Conservation (phyloP, 2,888 invertebrate genomes). For the Leuctra nigra region DNA sequence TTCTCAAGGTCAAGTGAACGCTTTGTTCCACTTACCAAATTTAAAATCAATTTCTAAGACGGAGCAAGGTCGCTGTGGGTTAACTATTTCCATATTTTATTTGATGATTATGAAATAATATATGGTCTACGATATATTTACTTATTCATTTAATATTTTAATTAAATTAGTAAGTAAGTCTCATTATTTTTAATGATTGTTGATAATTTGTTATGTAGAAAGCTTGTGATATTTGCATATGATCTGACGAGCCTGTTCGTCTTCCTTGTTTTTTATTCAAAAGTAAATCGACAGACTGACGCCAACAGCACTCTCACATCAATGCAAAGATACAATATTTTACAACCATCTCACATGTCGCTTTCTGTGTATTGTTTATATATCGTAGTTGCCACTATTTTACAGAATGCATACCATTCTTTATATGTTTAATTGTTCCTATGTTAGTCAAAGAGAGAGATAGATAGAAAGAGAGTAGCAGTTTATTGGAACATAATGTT, state of each 20-base stretch:
- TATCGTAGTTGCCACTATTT: slow-evolving; percentile 11
- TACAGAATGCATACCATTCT: slow-evolving; percentile 27
- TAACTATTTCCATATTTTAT: slow-evolving; percentile 24
- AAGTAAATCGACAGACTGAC: slow-evolving; percentile 12
- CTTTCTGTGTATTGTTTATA: slow-evolving; percentile 18
- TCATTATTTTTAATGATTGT: slow-evolving; percentile 24
- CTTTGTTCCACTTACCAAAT: not conserved
- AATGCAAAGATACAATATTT: slow-evolving; percentile 11
- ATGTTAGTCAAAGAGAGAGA: slow-evolving; percentile 27
- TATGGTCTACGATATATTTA: slow-evolving; percentile 19
- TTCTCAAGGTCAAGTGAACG: not conserved
- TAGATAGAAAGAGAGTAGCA: no score
- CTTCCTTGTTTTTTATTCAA: slow-evolving; percentile 24
- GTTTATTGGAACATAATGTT: slow-evolving; percentile 24
- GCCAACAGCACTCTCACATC: slow-evolving; percentile 10
- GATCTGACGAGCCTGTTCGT: slow-evolving; percentile 27
- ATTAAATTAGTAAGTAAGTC: slow-evolving; percentile 27
- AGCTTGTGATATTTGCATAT: slow-evolving; percentile 28
- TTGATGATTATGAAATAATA: slow-evolving; percentile 20
- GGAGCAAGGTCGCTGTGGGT: slow-evolving; percentile 12
- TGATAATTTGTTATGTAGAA: slow-evolving; percentile 28
- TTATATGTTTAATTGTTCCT: slow-evolving; percentile 29
- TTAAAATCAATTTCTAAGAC: not conserved
- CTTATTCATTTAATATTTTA: slow-evolving; percentile 28
- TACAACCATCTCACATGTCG: slow-evolving; percentile 16